A percentile compares a stretch with the other conserved stretches of the same genome.
Conservation (phyloP, 2,888 invertebrate species). For the Orchesella flavescens region DNA sequence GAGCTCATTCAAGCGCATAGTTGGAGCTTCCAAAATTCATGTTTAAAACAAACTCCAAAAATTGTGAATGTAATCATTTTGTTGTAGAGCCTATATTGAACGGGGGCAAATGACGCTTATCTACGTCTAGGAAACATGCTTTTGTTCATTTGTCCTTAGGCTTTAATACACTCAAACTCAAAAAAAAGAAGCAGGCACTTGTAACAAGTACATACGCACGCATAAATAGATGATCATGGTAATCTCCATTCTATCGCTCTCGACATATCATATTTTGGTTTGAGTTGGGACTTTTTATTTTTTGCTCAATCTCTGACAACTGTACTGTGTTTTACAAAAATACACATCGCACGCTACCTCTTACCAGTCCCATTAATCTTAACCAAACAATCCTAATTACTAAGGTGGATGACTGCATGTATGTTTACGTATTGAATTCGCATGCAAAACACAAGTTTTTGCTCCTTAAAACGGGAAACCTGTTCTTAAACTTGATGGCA, state of each 20-base stretch:
- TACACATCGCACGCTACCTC: background rate
- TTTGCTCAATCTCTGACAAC: conserved; percentile 4
- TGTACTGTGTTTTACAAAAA: background rate
- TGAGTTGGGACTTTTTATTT: background rate
- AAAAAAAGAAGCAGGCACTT: background rate
- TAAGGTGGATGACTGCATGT: conserved; percentile 44
- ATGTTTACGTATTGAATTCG: conserved; percentile 32
- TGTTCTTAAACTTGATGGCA: background rate
- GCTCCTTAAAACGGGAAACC: conserved; percentile 3
- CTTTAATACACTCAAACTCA: background rate
- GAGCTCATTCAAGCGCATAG: background rate
- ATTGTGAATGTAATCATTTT: background rate
- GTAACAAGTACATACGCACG: background rate
- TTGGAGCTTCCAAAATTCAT: background rate
- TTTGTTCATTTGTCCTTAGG: conserved; percentile 8
- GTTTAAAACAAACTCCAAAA: conserved; percentile 27
- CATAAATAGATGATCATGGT: conserved; percentile 35
- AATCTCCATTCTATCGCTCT: conserved; percentile 52
- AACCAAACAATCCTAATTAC: conserved; percentile 60
- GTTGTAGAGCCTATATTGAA: conserved; percentile 2
- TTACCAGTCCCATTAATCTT: conserved; percentile 53
- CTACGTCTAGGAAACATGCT: conserved; percentile 6
- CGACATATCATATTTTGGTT: conserved; percentile 40
- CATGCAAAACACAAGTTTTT: conserved; percentile 27
- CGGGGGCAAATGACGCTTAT: conserved; percentile 28